Conservation (phyloP, 2,113 vertebrate species). For the Paraplagusia blochii region DNA sequence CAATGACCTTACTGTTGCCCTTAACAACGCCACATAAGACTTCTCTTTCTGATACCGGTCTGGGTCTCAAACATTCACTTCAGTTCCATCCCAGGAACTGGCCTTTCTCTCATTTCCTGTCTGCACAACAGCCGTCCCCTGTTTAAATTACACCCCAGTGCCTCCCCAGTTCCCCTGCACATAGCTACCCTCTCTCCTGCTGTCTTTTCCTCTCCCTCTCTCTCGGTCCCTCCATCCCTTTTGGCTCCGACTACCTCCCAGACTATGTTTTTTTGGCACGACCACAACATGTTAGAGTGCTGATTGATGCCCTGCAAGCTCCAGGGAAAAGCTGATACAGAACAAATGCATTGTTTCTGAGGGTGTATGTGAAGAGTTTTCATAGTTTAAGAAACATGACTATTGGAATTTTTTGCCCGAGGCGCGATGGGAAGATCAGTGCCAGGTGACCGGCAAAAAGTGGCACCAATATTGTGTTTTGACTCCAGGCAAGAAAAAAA, state of each 20-base stretch:
- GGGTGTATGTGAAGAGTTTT: neutral
- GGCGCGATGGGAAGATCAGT: neutral
- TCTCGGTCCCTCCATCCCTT: constrained; percentile 24
- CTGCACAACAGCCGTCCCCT: constrained; percentile 92
- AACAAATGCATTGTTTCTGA: constrained; percentile 22
- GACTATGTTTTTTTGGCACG: constrained; percentile 24
- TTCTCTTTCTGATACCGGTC: constrained; percentile 89
- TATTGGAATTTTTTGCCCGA: neutral
- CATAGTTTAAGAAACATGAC: neutral
- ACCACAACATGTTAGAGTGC: constrained; percentile 72
- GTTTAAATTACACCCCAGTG: constrained; percentile 93
- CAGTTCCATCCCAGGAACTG: constrained; percentile 91
- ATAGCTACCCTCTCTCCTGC: constrained; percentile 73
- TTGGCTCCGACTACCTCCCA: constrained; percentile 79
- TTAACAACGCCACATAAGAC: constrained; percentile 81
- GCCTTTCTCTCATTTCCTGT: constrained; percentile 98
- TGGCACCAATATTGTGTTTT: neutral
- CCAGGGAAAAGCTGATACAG: constrained; percentile 30
- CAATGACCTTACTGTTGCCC: constrained; percentile 99
- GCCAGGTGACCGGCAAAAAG: neutral
- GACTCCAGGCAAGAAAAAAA: neutral
- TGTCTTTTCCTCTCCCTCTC: constrained; percentile 21
- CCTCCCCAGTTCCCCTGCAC: constrained; percentile 56
- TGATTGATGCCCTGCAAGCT: constrained; percentile 79
- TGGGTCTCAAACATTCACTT: constrained; percentile 93